Percentiles rank a stretch among this genome's conserved stretches.
These are phyloP conservation scores for Palaemon carinicauda DNA, from an alignment of 1,140 invertebrate genomes.

Conservation along the genomic window DNA sequence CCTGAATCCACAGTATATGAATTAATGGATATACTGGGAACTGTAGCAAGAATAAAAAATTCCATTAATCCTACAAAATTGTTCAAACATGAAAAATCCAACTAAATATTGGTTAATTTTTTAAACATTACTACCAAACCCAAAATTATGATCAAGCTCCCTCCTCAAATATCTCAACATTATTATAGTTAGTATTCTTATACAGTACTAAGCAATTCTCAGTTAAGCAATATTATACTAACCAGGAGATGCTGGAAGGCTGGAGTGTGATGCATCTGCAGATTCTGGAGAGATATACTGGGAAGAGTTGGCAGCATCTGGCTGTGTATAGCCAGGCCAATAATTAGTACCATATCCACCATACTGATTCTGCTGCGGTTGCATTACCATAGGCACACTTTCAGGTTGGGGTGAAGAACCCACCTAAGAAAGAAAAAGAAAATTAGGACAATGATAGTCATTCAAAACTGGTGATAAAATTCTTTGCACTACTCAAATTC, in stretches of 20 bases:
- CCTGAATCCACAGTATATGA: neutral
- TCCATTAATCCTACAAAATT: neutral
- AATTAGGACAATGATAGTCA: too few species aligned
- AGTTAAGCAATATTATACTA: neutral
- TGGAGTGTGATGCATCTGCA: neutral
- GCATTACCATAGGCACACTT: neutral
- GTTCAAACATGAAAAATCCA: too few species aligned
- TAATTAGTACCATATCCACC: neutral
- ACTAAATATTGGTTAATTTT: too few species aligned
- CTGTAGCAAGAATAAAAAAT: neutral
- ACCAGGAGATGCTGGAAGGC: conserved; percentile 6
- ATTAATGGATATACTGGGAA: neutral
- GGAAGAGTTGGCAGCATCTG: neutral
- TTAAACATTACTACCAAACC: too few species aligned
- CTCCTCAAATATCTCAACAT: too few species aligned
- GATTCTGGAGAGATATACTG: neutral
- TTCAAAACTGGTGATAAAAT: too few species aligned
- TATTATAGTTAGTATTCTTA: too few species aligned
- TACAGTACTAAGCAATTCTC: too few species aligned
- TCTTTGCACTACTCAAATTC: too few species aligned
- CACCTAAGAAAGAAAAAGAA: too few species aligned
- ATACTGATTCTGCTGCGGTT: neutral
- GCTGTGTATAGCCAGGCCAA: neutral
- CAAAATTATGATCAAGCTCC: too few species aligned
- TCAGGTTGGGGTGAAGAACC: too few species aligned